Base-by-base conservation (phyloP, 2,797 vertebrate genomes). In the Fundulus diaphanus region DNA sequence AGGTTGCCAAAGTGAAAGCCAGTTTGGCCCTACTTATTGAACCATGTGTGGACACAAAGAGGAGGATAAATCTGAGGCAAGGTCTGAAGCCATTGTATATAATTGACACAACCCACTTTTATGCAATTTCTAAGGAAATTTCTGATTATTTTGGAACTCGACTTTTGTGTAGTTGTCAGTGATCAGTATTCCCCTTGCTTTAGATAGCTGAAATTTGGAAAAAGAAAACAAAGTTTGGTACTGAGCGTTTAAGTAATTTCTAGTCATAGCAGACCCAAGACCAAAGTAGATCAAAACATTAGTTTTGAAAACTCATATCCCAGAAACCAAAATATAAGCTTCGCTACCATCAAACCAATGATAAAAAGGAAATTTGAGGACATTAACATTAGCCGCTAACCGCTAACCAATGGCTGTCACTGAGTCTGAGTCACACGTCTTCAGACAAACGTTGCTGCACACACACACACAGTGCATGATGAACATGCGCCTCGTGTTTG, bases 1-100 rank as follows among this genome's bases (percentile, higher is more conserved):
- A 68, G 87, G 87, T 91, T 87, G 72, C 84, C 86, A 91, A 93
- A 91, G 85, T 79, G 68, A 22, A 59, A 61, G 79, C 76, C 70
- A 72, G 70, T 66, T n/a, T 16, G 68, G 81, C 73, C 81, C 77
- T 72, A 73, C 84, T 90, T 91, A 80, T 79, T 74, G 90, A 90
- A 89, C 82, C 72, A 82, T 80, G 77, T 78, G 51, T 76, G 73
- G 76, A 86, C 74, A 86, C 75, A 82, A 78, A 74, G 73, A 82
- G 83, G 85, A 87, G 82, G 84, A 88, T 74, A 88, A 86, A 70
- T 74, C 79, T 80, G 74, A 85, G 81, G 80, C 35, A 79, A 82
- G 80, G 72, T 87, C 75, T 79, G 37, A 76, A 74, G 82, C 74
- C 63, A 22, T 74, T 57, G 15, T 65, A 22, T 68, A 44, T 42